Base-by-base conservation (phyloP, 2,888 invertebrate species). In the Caenorhabditis imperialis region DNA sequence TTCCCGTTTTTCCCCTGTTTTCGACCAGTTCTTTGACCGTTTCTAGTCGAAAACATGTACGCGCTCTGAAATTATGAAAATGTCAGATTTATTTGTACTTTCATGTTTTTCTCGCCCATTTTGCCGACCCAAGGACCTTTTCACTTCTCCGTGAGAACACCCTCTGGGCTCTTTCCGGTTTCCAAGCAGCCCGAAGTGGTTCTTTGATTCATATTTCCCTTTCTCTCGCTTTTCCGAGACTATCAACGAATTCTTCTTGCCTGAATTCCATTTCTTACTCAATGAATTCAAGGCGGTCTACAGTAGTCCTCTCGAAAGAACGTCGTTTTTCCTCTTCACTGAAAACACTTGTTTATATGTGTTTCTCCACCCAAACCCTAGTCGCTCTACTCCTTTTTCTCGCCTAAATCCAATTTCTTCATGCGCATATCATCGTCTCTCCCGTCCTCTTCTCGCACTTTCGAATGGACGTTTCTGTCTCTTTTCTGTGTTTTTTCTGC, bases 321-420 rank as follows among this genome's bases (percentile, higher is more conserved):
- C 40, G 18, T 40, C 20, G 6, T 10, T 2, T 4, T 40, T 16
- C 18, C 10, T 40, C 20, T 18, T 40, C 37, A 7, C 14, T 12
- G 14, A 16, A 16, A 37, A 37, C 37, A 7, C 10, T 42, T 12
- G 42, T 16, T 44, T 44, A 7, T 30, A 30, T 30, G 23, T 5
- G 7, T 18, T 48, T 48, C 8, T 48, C 16, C 27, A 27, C 16
- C 14, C 25, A 14, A 5, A 22, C 47, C 23, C 54, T 65, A 55
- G 54, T 47, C 30, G 38, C 20, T 45, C 48, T 62, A 16, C 27
- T 47, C 47, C n/a, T 47, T 37, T 51, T 51, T 51, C 4, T 23
- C 37, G 33, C 45, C 57, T 50, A 57, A 67, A 67, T 67, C 67
- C 67, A 67, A 67, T 67, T 67, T 57, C 67, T 67, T 67, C 50